Percentiles rank a stretch among this genome's conserved stretches.
These are phyloP conservation scores for Trachelus iudaicus DNA, from an alignment of 2,888 invertebrate species.

Conservation along the genomic window DNA sequence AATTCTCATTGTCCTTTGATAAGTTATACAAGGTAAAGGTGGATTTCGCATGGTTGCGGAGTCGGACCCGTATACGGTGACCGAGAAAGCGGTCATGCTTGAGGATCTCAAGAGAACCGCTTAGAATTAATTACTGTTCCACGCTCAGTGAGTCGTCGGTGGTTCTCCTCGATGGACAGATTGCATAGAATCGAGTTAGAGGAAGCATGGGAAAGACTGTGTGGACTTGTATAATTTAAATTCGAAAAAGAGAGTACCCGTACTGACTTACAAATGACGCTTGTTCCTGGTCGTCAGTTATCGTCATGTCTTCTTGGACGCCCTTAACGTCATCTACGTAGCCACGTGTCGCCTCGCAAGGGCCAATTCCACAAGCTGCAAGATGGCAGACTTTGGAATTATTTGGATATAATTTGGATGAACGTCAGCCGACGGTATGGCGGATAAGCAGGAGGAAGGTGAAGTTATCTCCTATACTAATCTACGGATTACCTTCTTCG, in stretches of 20 bases:
- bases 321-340: too few species aligned
- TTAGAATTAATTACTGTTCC: constrained; percentile 60
- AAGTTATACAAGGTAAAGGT: neutral
- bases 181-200: constrained; percentile 11
- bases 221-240: too few species aligned
- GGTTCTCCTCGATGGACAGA: constrained; percentile 44
- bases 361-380: too few species aligned
- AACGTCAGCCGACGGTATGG: constrained; percentile 9
- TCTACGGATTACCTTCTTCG: constrained; percentile 40
- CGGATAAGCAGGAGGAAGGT: neutral
- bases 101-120: constrained; percentile 55
- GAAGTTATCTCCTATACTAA: constrained; percentile 28
- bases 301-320: too few species aligned
- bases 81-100: constrained; percentile 15
- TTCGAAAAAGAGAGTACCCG: too few species aligned
- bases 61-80: constrained; percentile 34
- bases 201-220: too few species aligned
- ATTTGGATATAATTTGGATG: constrained; percentile 38
- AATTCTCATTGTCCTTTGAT: neutral
- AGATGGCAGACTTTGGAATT: constrained; percentile 16
- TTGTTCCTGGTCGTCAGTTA: too few species aligned
- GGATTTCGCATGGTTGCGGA: constrained; percentile 23
- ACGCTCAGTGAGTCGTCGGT: constrained; percentile 55
- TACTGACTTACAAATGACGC: too few species aligned
- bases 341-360: too few species aligned